phyloP scores from a whole-genome alignment of 37 sponge, comb jelly and placozoan species.

The Crambe crambe region DNA sequence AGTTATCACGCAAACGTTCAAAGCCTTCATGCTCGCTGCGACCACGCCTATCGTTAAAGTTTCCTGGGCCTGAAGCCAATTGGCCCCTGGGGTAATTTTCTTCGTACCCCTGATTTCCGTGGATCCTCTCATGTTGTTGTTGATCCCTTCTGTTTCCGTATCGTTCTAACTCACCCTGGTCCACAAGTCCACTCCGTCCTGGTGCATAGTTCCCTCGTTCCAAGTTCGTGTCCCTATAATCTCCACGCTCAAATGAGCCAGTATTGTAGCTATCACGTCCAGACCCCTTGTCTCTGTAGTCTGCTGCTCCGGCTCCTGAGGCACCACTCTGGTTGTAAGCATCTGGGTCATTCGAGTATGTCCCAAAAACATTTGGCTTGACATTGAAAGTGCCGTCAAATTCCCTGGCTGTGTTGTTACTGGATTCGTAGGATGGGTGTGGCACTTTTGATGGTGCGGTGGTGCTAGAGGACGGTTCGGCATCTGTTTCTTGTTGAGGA shows the following conservation, averaged over 20 bases:
- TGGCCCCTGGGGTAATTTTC: not conserved
- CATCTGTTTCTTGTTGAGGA: too few species aligned
- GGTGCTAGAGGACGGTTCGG: not conserved
- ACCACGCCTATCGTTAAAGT: not conserved
- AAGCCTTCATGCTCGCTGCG: not conserved
- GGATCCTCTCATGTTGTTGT: not conserved
- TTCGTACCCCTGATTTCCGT: not conserved
- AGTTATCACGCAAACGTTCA: not conserved
- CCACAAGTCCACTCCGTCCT: not conserved
- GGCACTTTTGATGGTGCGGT: not conserved
- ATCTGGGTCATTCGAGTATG: slow-evolving; percentile 15
- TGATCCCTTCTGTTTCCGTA: not conserved
- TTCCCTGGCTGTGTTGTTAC: slow-evolving; percentile 24
- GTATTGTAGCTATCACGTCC: not conserved
- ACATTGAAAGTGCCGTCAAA: slow-evolving; percentile 62
- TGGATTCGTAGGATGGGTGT: not conserved
- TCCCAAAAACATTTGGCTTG: slow-evolving; percentile 31
- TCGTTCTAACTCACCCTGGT: not conserved
- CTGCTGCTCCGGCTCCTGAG: not conserved
- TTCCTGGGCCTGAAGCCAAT: not conserved
- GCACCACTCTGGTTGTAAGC: not conserved
- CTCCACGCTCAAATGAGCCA: not conserved
- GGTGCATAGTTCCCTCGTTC: not conserved
- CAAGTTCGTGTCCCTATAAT: not conserved
- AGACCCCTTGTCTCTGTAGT: not conserved